A percentile compares a stretch with the other conserved stretches of the same genome.
phyloP scores from a whole-genome alignment of 2,113 vertebrate genomes.

The Hepsetus odoe region DNA sequence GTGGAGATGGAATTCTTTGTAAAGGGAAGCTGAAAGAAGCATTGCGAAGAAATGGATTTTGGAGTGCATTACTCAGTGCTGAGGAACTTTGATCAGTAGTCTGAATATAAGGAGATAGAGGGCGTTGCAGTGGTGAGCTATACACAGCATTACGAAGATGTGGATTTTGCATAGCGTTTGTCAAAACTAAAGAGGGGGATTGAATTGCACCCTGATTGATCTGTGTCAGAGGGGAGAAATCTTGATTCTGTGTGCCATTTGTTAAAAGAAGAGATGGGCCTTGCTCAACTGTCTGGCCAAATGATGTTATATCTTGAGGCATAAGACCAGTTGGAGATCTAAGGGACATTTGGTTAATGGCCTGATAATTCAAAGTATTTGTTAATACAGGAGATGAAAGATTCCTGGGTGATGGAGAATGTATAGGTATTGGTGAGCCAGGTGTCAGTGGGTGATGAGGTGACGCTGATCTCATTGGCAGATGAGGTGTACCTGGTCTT shows the following conservation, averaged over 20 bases:
- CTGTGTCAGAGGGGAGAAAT: conserved; percentile 45
- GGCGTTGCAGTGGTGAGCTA: conserved; percentile 48
- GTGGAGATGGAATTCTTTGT: conserved; percentile 49
- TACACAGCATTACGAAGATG: conserved; percentile 53
- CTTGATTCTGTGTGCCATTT: conserved; percentile 67
- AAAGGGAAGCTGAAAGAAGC: conserved; percentile 41
- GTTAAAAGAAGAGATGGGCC: conserved; percentile 64
- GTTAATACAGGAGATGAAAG: conserved; percentile 57
- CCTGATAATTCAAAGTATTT: conserved; percentile 62
- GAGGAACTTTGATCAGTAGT: conserved; percentile 40
- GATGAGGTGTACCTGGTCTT: conserved; percentile 45
- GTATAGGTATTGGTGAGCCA: conserved; percentile 55
- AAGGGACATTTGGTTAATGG: conserved; percentile 41
- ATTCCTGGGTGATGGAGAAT: conserved; percentile 53
- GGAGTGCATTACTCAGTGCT: conserved; percentile 47
- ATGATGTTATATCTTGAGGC: conserved; percentile 61
- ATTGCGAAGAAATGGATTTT: conserved; percentile 53
- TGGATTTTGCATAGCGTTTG: conserved; percentile 50
- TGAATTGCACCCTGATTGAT: conserved; percentile 38
- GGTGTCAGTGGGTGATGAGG: conserved; percentile 49
- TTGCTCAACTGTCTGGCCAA: conserved; percentile 65
- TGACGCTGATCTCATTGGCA: conserved; percentile 52
- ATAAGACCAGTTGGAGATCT: conserved; percentile 36
- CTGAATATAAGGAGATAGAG: conserved; percentile 49
- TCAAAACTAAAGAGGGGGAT: conserved; percentile 39